Conservation (phyloP, 1,140 invertebrate genomes). For the Bombyx mandarina region DNA sequence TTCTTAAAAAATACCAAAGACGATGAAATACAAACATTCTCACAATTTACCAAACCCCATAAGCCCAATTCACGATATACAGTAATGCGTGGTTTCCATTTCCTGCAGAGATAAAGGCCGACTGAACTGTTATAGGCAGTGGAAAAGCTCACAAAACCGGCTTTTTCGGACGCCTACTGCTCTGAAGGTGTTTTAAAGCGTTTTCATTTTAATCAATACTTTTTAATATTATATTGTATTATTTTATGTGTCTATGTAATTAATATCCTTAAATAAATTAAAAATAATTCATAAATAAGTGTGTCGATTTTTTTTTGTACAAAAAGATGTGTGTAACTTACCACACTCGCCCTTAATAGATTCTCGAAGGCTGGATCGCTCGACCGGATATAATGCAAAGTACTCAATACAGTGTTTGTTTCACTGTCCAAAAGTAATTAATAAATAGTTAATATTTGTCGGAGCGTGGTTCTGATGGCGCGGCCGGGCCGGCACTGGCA, state of each 20-base stretch:
- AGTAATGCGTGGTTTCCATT: too few relatives aligned
- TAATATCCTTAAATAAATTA: constrained; percentile 3
- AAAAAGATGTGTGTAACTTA: constrained; percentile 13
- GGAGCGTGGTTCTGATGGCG: constrained; percentile 60
- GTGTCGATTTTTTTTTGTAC: neutral
- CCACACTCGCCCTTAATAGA: constrained; percentile 21
- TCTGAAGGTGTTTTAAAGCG: neutral
- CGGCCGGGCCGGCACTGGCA: constrained; percentile 67
- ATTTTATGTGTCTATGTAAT: constrained; percentile 4
- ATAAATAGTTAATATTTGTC: constrained; percentile 23
- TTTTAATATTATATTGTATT: constrained; percentile 1
- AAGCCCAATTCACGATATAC: too few relatives aligned
- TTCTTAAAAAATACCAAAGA: too few relatives aligned
- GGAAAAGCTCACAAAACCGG: constrained; percentile 46
- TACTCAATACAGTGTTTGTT: constrained; percentile 29
- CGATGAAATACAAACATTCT: too few relatives aligned
- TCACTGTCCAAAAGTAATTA: constrained; percentile 48
- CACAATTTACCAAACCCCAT: too few relatives aligned
- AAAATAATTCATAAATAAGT: constrained; percentile 3
- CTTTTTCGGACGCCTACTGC: constrained; percentile 35
- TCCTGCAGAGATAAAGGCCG: constrained; percentile 1
- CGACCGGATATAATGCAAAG: constrained; percentile 15
- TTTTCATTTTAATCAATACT: constrained; percentile 1
- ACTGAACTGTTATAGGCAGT: constrained; percentile 13
- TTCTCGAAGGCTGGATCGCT: constrained; percentile 16